Base-by-base conservation (phyloP, 2,797 vertebrate genomes). In the Gastrophryne carolinensis region DNA sequence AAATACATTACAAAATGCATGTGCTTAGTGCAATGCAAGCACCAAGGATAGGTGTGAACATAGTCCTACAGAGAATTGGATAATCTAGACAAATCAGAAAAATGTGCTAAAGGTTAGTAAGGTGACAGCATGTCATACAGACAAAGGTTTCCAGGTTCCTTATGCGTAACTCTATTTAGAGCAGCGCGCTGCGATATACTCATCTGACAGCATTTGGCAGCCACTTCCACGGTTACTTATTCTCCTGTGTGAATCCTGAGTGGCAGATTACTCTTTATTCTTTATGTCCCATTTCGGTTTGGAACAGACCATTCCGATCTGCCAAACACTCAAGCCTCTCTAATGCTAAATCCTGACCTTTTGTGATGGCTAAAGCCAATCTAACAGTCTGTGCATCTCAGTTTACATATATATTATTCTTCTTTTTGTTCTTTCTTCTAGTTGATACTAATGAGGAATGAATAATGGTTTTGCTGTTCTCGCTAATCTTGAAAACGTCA, bases 211-310 rank as follows among this genome's bases (percentile, higher is more conserved):
- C 3, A 6, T 54, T 29, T 76, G 57, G 49, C 32, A 74, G 24
- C 11, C 52, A 58, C 2, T 5, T 26, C 5, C 19, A 8, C 15
- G 11, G 35, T 35, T 10, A 29, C 52, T 44, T 19, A 47, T 30
- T 47, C 29, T 58, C 35, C 52, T 47, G 5, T 32, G 50, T 62
- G 15, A 27, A 17, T 44, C 24, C 37, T 27, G 69, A 12, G 15
- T 32, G 49, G 24, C 3, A 19, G 47, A 69, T 47, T 17, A n/a
- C 26, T 75, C 62, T 69, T 69, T n/a, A 63, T 8, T 29, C 53
- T 69, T 34, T 63, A 34, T 57, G 30, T 57, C 60, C 29, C 35
- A 64, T 64, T 63, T 77, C 21, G 54, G 13, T 57, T 49, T 63
- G 60, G 17, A 57, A 63, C 44, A 63, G 30, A 29, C 6, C 23